phyloP scores from a whole-genome alignment of 2,113 vertebrate species.

The Vidua chalybeata region DNA sequence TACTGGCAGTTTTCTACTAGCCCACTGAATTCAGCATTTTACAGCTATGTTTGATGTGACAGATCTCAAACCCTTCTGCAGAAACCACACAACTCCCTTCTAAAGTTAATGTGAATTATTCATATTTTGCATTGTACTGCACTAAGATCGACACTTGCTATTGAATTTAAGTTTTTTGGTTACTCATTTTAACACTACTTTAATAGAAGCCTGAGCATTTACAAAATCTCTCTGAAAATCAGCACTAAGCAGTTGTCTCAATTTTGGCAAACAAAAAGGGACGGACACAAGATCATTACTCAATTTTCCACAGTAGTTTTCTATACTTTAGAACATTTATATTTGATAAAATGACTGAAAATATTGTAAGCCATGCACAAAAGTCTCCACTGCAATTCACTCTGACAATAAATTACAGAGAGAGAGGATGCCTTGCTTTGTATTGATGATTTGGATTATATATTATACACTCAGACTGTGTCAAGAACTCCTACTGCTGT shows the following conservation, averaged over 20 bases:
- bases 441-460: background rate
- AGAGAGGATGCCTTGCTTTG: background rate
- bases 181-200: background rate
- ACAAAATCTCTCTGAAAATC: background rate
- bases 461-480: background rate
- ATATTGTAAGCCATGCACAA: background rate
- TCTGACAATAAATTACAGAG: background rate
- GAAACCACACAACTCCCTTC: background rate
- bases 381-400: background rate
- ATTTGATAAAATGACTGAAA: background rate
- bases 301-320: background rate
- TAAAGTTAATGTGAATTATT: constrained; percentile 21
- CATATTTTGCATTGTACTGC: background rate
- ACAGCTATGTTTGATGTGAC: background rate
- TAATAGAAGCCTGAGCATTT: background rate
- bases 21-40: constrained; percentile 53
- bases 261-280: background rate
- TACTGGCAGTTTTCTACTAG: constrained; percentile 48
- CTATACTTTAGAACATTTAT: background rate
- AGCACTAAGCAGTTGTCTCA: background rate
- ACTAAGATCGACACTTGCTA: background rate
- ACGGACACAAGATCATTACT: background rate
- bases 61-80: constrained; percentile 10
- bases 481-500: background rate
- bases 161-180: background rate